Evolutionary conservation across 2,888 invertebrate genomes (phyloP).

Genomic region (Venustoraphidia nigricollis): DNA sequence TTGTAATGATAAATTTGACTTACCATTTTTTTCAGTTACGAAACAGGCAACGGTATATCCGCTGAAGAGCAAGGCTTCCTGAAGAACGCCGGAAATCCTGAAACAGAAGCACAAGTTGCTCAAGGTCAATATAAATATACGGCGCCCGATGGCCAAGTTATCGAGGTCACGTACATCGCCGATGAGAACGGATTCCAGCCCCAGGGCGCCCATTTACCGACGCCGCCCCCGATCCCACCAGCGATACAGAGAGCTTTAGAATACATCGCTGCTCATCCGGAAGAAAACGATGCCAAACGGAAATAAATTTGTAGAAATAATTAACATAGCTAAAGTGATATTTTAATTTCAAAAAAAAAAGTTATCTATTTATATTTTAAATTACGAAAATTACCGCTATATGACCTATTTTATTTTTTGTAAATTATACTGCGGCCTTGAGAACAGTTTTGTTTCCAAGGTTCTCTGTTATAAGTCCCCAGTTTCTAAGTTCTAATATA

Average conservation of each 20-base stretch:
- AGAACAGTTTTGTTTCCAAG: too few relatives aligned
- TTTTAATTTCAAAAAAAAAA: too few relatives aligned
- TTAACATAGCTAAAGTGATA: too few relatives aligned
- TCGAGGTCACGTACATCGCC: conserved; percentile 26
- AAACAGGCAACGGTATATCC: not conserved
- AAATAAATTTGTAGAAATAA: too few relatives aligned
- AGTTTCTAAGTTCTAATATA: too few relatives aligned
- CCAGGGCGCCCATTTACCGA: conserved; percentile 29
- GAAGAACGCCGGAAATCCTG: conserved; percentile 36
- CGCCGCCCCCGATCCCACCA: conserved; percentile 30
- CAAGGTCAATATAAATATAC: conserved; percentile 15
- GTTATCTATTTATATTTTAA: too few relatives aligned
- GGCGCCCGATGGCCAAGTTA: conserved; percentile 7
- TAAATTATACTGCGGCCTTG: too few relatives aligned
- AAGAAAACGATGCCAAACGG: too few relatives aligned
- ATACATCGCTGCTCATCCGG: conserved; percentile 22
- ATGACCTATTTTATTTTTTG: too few relatives aligned
- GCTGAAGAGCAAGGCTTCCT: conserved; percentile 30
- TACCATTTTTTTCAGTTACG: not conserved
- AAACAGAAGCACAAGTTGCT: conserved; percentile 35
- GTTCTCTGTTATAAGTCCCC: too few relatives aligned
- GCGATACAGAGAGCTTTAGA: conserved; percentile 30
- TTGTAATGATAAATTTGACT: too few relatives aligned
- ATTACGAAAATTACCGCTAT: too few relatives aligned
- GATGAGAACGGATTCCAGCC: conserved; percentile 32